phyloP scores from a whole-genome alignment of 30 jellyfish, hydroid and myxozoan genomes.

The Aurelia coerulea region DNA sequence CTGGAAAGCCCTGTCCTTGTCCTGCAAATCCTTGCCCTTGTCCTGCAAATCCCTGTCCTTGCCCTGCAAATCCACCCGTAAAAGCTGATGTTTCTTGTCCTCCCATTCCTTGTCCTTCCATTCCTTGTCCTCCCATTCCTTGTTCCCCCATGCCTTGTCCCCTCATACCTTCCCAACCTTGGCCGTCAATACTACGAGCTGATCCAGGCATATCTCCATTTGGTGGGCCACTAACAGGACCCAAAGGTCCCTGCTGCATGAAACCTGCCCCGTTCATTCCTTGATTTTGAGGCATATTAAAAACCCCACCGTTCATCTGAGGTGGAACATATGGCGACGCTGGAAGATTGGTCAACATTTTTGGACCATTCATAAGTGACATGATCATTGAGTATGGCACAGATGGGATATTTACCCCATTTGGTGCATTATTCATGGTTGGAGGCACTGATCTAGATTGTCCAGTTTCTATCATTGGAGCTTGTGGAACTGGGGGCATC shows the following conservation, averaged over 20 bases:
- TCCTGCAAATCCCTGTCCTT: conserved; percentile 12
- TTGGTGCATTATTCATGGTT: not conserved
- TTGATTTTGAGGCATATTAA: conserved; percentile 50
- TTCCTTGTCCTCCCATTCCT: conserved; percentile 44
- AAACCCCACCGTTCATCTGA: conserved; percentile 62
- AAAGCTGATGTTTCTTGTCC: conserved; percentile 50
- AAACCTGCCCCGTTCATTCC: conserved; percentile 29
- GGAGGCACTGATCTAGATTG: conserved; percentile 61
- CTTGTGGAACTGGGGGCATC: conserved; percentile 55
- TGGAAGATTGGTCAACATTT: conserved; percentile 61
- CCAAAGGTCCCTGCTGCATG: conserved; percentile 22
- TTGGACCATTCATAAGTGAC: conserved; percentile 75
- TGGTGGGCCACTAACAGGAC: not conserved
- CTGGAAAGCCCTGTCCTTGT: not conserved
- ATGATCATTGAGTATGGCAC: conserved; percentile 54
- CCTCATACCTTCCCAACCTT: conserved; percentile 13
- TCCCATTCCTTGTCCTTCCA: conserved; percentile 40
- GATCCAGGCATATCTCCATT: conserved; percentile 37
- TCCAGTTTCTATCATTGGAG: conserved; percentile 57
- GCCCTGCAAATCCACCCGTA: conserved; percentile 28
- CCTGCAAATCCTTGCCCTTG: conserved; percentile 19
- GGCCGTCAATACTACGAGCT: conserved; percentile 25
- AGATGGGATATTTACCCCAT: conserved; percentile 48
- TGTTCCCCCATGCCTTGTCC: not conserved
- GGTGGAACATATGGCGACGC: conserved; percentile 63